phyloP scores from a whole-genome alignment of 1,140 invertebrate genomes.

The Cydia strobilella region DNA sequence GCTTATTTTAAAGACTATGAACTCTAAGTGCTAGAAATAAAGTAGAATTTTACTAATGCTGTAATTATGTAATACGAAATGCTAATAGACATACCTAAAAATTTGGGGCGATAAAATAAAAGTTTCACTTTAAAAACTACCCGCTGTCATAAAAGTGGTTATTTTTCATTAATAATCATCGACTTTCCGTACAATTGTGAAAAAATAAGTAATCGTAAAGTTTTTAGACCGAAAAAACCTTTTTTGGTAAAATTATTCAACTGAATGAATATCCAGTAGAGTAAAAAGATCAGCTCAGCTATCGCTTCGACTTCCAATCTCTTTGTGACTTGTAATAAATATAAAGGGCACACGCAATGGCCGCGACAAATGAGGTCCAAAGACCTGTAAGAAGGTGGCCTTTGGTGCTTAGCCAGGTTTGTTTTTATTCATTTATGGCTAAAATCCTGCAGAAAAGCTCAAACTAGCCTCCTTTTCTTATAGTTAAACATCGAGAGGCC shows the following conservation, averaged over 20 bases:
- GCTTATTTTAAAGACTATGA: too few relatives aligned
- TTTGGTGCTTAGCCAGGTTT: neutral
- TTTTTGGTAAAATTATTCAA: conserved; percentile 16
- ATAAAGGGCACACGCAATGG: conserved; percentile 21
- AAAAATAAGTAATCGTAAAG: neutral
- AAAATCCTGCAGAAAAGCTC: neutral
- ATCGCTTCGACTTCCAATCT: conserved; percentile 25
- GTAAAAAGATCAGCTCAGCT: conserved; percentile 24
- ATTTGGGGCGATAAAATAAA: too few relatives aligned
- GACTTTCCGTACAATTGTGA: neutral
- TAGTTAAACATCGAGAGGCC: too few relatives aligned
- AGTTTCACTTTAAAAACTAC: too few relatives aligned
- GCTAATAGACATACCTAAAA: too few relatives aligned
- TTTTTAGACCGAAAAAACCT: neutral
- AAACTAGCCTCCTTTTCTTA: too few relatives aligned
- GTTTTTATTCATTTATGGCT: neutral
- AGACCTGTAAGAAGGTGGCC: neutral
- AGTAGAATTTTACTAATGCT: too few relatives aligned
- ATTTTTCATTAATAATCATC: neutral
- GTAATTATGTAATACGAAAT: too few relatives aligned
- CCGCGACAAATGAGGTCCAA: conserved; percentile 14
- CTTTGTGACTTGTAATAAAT: conserved; percentile 25
- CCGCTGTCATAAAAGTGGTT: too few relatives aligned
- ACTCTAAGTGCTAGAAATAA: too few relatives aligned
- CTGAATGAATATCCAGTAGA: conserved; percentile 29